These are phyloP conservation scores for Plectropomus leopardus DNA, from an alignment of 2,113 vertebrate genomes.

Conservation along the genomic window DNA sequence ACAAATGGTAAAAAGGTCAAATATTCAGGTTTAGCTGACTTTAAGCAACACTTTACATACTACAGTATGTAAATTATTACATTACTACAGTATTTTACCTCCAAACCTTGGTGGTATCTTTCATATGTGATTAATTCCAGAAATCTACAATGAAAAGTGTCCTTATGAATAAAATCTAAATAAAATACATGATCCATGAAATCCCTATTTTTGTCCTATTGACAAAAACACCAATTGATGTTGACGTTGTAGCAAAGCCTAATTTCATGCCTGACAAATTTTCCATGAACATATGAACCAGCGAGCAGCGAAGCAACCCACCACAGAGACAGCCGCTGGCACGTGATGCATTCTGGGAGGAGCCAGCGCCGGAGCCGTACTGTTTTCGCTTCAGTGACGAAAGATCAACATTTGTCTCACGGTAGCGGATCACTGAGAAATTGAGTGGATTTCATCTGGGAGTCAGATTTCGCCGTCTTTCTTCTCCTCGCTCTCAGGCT, in stretches of 20 bases:
- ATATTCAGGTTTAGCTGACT: background rate
- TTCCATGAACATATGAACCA: conserved; percentile 15
- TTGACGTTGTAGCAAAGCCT: conserved; percentile 29
- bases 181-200: conserved; percentile 32
- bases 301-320: conserved; percentile 16
- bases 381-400: conserved; percentile 54
- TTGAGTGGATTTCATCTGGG: conserved; percentile 71
- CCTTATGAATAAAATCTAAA: conserved; percentile 10
- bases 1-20: conserved; percentile 5
- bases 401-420: conserved; percentile 75
- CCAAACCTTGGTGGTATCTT: background rate
- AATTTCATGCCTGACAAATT: conserved; percentile 36
- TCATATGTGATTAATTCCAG: conserved; percentile 22
- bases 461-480: conserved; percentile 68
- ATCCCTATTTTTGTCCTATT: conserved; percentile 28
- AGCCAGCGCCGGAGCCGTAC: conserved; percentile 2
- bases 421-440: conserved; percentile 71
- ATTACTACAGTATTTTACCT: no score
- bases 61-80: no score
- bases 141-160: conserved; percentile 17
- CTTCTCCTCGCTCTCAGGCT: conserved; percentile 46
- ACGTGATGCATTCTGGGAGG: conserved; percentile 48
- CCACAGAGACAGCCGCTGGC: conserved; percentile 2
- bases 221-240: conserved; percentile 30
- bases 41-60: background rate